Conservation (phyloP, 2,888 invertebrate species). For the Noctua janthina region DNA sequence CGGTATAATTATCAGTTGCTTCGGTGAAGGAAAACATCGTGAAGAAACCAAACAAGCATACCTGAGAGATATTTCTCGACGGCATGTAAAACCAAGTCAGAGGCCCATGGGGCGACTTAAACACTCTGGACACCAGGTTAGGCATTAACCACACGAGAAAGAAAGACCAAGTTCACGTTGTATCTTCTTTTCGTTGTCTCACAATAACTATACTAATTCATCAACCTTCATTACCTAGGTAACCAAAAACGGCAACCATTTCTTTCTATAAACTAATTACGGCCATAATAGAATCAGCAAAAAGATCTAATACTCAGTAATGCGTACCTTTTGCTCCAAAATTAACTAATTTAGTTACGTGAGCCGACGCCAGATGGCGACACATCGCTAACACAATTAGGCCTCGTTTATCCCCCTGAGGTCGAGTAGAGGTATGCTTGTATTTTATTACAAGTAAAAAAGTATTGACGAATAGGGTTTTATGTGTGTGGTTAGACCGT, state of each 20-base stretch:
- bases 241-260: not conserved
- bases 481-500: slow-evolving; percentile 49
- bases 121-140: no score
- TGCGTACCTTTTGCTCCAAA: slow-evolving; percentile 34
- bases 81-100: no score
- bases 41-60: no score
- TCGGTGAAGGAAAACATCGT: no score
- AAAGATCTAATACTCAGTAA: slow-evolving; percentile 33
- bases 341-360: slow-evolving; percentile 57
- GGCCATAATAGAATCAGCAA: slow-evolving; percentile 47
- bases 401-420: slow-evolving; percentile 26
- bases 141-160: no score
- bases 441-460: slow-evolving; percentile 27
- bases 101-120: no score
- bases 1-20: no score
- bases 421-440: slow-evolving; percentile 33
- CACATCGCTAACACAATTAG: slow-evolving; percentile 50
- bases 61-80: no score
- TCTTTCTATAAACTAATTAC: slow-evolving; percentile 41
- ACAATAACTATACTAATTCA: not conserved
- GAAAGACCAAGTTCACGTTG: not conserved
- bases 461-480: slow-evolving; percentile 41
- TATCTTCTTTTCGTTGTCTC: not conserved
- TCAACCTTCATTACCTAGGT: slow-evolving; percentile 9
- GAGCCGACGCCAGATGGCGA: slow-evolving; percentile 39